phyloP scores from a whole-genome alignment of 2,797 vertebrate species.

The Rhincodon typus region DNA sequence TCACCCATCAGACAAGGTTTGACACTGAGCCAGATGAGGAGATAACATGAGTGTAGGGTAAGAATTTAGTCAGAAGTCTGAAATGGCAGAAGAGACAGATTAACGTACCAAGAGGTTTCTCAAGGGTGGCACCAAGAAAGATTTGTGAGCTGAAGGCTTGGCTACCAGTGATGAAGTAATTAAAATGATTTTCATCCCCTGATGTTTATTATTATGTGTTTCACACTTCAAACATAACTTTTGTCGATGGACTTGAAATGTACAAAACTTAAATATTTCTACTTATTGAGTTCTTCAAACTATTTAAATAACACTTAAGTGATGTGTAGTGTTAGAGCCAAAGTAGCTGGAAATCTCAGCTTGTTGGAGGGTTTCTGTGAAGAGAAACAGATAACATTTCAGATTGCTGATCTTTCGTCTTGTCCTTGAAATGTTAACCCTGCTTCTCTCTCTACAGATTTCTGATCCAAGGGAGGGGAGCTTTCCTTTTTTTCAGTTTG shows the following conservation, averaged over 20 bases:
- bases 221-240: background rate
- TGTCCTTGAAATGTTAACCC: too few relatives aligned
- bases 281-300: background rate
- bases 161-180: background rate
- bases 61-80: background rate
- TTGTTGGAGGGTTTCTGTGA: too few relatives aligned
- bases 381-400: too few relatives aligned
- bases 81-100: too few relatives aligned
- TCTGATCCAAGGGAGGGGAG: too few relatives aligned
- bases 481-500: too few relatives aligned
- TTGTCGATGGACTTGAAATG: background rate
- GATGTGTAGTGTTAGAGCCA: background rate
- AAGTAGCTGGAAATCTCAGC: too few relatives aligned
- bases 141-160: background rate
- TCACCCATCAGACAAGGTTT: background rate
- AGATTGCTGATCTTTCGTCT: too few relatives aligned
- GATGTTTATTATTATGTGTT: background rate
- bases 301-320: background rate
- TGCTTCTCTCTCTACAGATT: too few relatives aligned
- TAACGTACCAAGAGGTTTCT: background rate
- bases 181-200: background rate
- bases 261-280: background rate
- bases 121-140: too few relatives aligned
- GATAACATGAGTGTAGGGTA: too few relatives aligned
- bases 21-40: background rate